Evolutionary conservation across 2,888 invertebrate genomes (phyloP), one percentile per base, ranked within the genome.

Genomic region (Drosophila sordidula): DNA sequence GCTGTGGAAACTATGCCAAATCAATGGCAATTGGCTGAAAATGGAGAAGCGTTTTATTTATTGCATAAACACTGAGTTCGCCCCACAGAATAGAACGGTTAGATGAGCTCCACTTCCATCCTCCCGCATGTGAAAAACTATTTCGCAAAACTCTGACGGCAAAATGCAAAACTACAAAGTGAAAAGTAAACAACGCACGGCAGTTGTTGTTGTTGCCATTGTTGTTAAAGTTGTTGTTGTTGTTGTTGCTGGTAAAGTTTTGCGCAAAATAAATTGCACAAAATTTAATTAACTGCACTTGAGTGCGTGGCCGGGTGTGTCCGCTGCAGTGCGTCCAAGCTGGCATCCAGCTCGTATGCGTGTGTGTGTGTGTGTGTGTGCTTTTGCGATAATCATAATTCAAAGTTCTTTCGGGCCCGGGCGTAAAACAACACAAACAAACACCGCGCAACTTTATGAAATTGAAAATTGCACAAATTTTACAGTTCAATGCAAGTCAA

Each of bases 221-320:
- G 77, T 57, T 68, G 66, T 6, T 26, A 46, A 44, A 49, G 14
- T 45, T 51, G 42, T 54, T 62, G 9, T 50, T 65, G 55, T 34
- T 68, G 71, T 62, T 76, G 77, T 57, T 71, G 66, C 26, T 65
- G 70, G 44, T 61, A 84, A 82, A 82, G 71, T 87, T 82, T 80
- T 80, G 76, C 68, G 69, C 79, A 87, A 84, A 84, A 87, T 87
- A 84, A 84, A 84, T 84, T 87, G 84, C 77, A 70, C 75, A 81
- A 84, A 84, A 84, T 87, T 84, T 87, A 84, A 84, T 84, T 84
- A 84, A 84, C 84, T 84, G 84, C 87, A 84, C 82, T 82, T 78
- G 80, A 86, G 83, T 83, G 86, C 86, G 71, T 76, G 64, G 75
- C 69, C 57, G 57, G 66, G 65, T 59, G 34, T 63, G 80, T 63